Conservation (phyloP, 2,888 invertebrate species). For the Azorinus chamasolen region DNA sequence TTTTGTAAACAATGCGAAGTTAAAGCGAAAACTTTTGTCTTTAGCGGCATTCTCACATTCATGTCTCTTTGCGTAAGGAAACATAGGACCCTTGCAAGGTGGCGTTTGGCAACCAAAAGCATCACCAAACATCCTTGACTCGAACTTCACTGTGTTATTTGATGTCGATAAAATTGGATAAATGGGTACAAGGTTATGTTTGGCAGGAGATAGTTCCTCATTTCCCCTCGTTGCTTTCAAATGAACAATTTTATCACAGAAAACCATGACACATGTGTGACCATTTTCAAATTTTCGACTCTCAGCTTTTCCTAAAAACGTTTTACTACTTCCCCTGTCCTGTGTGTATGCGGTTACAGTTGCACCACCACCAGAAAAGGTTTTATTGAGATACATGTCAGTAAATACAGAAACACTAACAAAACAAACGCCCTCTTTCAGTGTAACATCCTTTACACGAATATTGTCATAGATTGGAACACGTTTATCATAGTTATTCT, state of each 20-base stretch:
- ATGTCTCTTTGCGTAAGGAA: neutral
- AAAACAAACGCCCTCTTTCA: slow-evolving; percentile 21
- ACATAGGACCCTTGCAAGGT: slow-evolving; percentile 24
- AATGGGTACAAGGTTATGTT: slow-evolving; percentile 7
- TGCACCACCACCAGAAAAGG: neutral
- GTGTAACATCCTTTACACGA: neutral
- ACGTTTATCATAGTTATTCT: slow-evolving; percentile 2
- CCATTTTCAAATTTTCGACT: too few species aligned
- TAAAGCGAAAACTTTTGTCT: slow-evolving; percentile 22
- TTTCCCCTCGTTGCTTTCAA: slow-evolving; percentile 15
- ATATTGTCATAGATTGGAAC: slow-evolving; percentile 5
- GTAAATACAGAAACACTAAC: slow-evolving; percentile 30
- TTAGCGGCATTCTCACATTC: neutral
- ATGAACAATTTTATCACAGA: slow-evolving; percentile 15
- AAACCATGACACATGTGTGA: slow-evolving; percentile 17
- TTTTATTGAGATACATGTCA: slow-evolving; percentile 15
- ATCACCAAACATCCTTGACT: slow-evolving; percentile 18
- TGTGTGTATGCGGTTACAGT: slow-evolving; percentile 12
- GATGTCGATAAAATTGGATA: slow-evolving; percentile 5
- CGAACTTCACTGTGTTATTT: slow-evolving; percentile 19
- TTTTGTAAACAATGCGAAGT: slow-evolving; percentile 41
- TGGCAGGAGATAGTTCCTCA: slow-evolving; percentile 8
- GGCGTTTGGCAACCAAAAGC: slow-evolving; percentile 15
- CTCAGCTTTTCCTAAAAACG: slow-evolving; percentile 5
- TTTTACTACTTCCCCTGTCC: neutral